Evolutionary conservation across 2,113 vertebrate species (phyloP).

Genomic region (Craseonycteris thonglongyai): DNA sequence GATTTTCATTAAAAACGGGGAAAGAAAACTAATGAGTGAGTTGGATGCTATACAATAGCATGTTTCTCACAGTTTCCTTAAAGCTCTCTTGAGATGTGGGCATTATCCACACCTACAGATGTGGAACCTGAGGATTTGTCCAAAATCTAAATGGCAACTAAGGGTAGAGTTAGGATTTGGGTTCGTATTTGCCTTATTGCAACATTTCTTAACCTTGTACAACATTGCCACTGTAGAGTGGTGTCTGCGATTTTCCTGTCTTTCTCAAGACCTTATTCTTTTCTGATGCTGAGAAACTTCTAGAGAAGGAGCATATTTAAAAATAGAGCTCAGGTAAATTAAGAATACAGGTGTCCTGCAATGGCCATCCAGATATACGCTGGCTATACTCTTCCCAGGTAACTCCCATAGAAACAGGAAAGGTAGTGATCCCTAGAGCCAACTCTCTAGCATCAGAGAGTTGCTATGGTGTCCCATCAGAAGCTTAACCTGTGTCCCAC

Average conservation of each 20-base stretch:
- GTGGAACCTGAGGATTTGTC: not conserved
- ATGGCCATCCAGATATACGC: not conserved
- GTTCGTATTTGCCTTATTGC: not conserved
- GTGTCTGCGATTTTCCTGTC: not conserved
- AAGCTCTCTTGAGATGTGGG: not conserved
- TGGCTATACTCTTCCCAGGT: not conserved
- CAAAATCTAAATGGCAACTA: not conserved
- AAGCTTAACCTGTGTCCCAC: not conserved
- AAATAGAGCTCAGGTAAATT: not conserved
- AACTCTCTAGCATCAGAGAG: too few relatives aligned
- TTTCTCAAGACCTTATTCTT: not conserved
- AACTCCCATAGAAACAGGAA: not conserved
- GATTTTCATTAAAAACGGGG: not conserved
- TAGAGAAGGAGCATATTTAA: not conserved
- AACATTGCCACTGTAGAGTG: accelerated
- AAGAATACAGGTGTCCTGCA: not conserved
- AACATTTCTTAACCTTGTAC: not conserved
- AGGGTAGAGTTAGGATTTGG: not conserved
- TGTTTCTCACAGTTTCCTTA: not conserved
- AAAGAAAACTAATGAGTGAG: not conserved
- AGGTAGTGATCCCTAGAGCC: not conserved
- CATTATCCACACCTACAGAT: not conserved
- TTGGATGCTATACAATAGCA: not conserved
- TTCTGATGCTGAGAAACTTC: not conserved
- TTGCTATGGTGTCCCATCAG: not conserved